Percentiles rank a stretch among this genome's conserved stretches.
Conservation (phyloP, 1,140 invertebrate species). For the Carcinoscorpius rotundicauda region DNA sequence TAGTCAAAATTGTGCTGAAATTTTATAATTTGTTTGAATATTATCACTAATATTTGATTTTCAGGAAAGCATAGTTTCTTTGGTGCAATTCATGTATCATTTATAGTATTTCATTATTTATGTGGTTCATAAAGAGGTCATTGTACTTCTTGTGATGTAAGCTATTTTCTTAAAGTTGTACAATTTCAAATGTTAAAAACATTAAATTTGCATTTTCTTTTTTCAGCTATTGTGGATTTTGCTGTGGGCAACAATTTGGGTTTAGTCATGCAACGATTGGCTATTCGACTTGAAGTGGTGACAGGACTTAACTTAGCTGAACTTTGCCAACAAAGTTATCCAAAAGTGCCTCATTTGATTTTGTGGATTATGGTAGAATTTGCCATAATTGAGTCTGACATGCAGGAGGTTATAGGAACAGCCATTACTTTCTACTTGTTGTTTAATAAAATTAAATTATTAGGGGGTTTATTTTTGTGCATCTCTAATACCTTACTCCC, state of each 20-base stretch:
- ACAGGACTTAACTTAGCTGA: conserved; percentile 74
- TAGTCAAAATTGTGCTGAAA: no score
- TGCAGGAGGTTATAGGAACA: conserved; percentile 88
- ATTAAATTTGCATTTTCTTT: conserved; percentile 14
- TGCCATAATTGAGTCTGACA: conserved; percentile 85
- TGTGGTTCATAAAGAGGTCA: no score
- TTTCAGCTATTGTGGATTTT: conserved; percentile 73
- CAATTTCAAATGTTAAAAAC: no score
- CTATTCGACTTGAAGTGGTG: conserved; percentile 70
- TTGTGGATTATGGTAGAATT: conserved; percentile 92
- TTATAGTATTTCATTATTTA: no score
- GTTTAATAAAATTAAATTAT: conserved; percentile 64
- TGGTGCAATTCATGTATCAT: no score
- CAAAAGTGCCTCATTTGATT: conserved; percentile 56
- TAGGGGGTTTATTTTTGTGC: no score
- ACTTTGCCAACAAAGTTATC: conserved; percentile 68
- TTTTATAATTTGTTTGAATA: no score
- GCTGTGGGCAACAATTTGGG: conserved; percentile 74
- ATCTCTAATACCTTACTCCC: conserved; percentile 64
- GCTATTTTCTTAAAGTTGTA: no score
- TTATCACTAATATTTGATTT: no score
- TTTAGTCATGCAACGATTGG: conserved; percentile 70
- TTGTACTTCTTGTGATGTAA: no score
- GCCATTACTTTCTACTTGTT: conserved; percentile 81
- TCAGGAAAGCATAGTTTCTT: no score